phyloP scores from a whole-genome alignment of 1,140 invertebrate species.

The Drosophila tani region DNA sequence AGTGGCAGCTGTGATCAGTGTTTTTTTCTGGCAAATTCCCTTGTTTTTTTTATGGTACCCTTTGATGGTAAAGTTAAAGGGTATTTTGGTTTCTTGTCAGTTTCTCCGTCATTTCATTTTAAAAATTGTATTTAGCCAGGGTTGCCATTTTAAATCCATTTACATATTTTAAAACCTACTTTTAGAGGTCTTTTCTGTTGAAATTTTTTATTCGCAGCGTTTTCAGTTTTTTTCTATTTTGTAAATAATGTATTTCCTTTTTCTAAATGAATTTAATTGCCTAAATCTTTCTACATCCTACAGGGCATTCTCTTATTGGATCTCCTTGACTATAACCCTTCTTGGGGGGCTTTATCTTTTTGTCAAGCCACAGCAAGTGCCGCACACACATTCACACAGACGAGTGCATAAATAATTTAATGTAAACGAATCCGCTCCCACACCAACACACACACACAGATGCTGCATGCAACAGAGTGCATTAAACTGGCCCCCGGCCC shows the following conservation, averaged over 20 bases:
- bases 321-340: no score
- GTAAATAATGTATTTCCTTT: background rate
- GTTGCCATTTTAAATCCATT: no score
- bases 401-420: slow-evolving; percentile 80
- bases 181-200: background rate
- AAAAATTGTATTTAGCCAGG: no score
- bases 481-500: slow-evolving; percentile 41
- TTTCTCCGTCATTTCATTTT: no score
- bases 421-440: slow-evolving; percentile 57
- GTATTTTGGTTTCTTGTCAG: no score
- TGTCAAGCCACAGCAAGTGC: slow-evolving; percentile 45
- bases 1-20: slow-evolving; percentile 42
- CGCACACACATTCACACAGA: slow-evolving; percentile 46
- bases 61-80: background rate
- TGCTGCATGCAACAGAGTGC: slow-evolving; percentile 49
- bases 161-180: background rate
- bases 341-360: slow-evolving; percentile 9
- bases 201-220: background rate
- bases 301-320: background rate
- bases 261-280: background rate
- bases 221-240: background rate
- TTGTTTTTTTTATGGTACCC: background rate
- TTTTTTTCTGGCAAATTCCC: background rate
- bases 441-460: background rate
- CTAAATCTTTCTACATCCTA: background rate